Base-by-base conservation (phyloP, 2,888 invertebrate species). In the Macrostomum cliftonense region DNA sequence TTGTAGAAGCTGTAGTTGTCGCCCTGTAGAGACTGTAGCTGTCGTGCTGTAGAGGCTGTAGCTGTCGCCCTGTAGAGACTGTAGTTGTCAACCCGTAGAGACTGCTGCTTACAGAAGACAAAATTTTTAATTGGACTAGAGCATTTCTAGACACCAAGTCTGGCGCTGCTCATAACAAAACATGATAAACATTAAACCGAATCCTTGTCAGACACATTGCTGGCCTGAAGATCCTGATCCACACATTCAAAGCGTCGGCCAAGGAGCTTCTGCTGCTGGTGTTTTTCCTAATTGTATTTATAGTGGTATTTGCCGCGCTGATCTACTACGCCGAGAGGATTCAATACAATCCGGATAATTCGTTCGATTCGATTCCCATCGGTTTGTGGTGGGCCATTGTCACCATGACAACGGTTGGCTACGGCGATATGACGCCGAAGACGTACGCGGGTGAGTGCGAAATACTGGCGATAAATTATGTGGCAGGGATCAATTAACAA, bases 361-460 rank as follows among this genome's bases (percentile, higher is more conserved):
- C 88, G 73, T 93, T 91, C 75, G 83, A 84, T 70, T 84, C 84
- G 63, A 88, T 89, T 60, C 87, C 87, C 0, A 77, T 82, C 53
- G 89, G 89, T 11, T 74, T 93, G 39, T 91, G 89, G 89, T 89
- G 89, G 89, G 88, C 89, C 20, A 83, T 91, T 55, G 89, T 91
- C 39, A 91, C 89, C 55, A 91, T 95, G 93, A 70, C 69, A 82
- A 88, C 87, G 28, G 86, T 89, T 45, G 88, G 88, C 40, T 89
- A 89, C 65, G 88, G 88, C 1, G 88, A 89, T 72, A 85, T 86
- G 52, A 43, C 43, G 12, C 52, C 52, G 1, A 52, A 52, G 17
- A 52, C 52, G 1, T 52, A 52, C 40, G 45, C 51, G 36, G 52
- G 52, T 52, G 38, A 45, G 51, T 28, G n/a, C n/a, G n/a, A n/a